Evolutionary conservation across 1,140 invertebrate species (phyloP).

Genomic region (Glomeris maerens): DNA sequence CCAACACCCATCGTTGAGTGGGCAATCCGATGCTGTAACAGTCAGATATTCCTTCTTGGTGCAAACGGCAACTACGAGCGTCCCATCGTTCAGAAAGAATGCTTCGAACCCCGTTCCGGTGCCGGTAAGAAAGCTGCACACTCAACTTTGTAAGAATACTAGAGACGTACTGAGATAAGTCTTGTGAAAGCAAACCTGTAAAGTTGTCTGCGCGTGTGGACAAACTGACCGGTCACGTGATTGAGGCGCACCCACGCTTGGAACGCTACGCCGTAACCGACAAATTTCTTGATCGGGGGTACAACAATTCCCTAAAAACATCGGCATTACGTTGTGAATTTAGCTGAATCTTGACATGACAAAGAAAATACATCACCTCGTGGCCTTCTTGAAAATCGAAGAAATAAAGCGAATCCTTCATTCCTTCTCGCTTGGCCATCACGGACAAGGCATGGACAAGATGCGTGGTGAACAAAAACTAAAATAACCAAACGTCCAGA

Average conservation of each 20-base stretch:
- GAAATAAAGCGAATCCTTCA: conserved; percentile 32
- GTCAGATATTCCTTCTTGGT: conserved; percentile 43
- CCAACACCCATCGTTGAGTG: conserved; percentile 40
- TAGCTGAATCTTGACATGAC: not conserved
- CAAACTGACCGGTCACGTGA: conserved; percentile 19
- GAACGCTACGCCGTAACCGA: conserved; percentile 43
- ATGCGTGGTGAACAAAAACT: conserved; percentile 32
- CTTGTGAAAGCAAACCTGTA: conserved; percentile 32
- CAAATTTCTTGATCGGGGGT: conserved; percentile 38
- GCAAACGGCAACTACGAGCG: conserved; percentile 39
- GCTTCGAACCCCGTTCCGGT: conserved; percentile 43
- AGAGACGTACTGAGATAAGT: conserved; percentile 7
- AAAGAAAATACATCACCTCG: conserved; percentile 24
- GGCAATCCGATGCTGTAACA: conserved; percentile 35
- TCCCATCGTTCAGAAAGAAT: conserved; percentile 40
- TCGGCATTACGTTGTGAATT: not conserved
- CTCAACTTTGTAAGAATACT: conserved; percentile 3
- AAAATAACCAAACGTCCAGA: conserved; percentile 14
- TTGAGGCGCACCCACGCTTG: conserved; percentile 43
- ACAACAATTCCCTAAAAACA: conserved; percentile 34
- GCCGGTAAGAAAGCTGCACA: conserved; percentile 24
- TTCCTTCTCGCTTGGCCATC: conserved; percentile 32
- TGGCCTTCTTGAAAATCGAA: conserved; percentile 37
- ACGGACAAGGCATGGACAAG: conserved; percentile 33
- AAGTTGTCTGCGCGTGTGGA: conserved; percentile 29